phyloP scores from a whole-genome alignment of 1,140 invertebrate genomes.

The Paralvinella palmiformis region DNA sequence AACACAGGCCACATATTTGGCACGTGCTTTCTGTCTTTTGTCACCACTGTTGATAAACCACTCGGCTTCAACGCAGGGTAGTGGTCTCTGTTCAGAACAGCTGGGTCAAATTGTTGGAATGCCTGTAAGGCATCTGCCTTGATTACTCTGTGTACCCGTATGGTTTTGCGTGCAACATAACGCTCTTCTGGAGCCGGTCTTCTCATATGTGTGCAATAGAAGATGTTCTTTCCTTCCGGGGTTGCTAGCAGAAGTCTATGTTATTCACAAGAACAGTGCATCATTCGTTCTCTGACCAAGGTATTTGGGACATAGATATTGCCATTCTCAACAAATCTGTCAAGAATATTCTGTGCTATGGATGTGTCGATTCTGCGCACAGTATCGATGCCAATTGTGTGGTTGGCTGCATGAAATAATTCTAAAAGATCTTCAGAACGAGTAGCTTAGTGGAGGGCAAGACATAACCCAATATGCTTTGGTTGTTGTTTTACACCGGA shows the following conservation, averaged over 20 bases:
- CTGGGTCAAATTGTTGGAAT: background rate
- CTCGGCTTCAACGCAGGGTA: background rate
- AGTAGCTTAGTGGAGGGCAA: conserved; percentile 16
- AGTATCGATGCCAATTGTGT: background rate
- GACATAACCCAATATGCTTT: conserved; percentile 18
- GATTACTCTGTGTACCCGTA: background rate
- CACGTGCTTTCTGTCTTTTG: too few relatives aligned
- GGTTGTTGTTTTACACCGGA: too few relatives aligned
- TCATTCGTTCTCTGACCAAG: background rate
- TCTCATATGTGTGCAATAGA: conserved; percentile 3
- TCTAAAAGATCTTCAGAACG: conserved; percentile 14
- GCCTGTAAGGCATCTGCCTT: background rate
- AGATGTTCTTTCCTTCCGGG: background rate
- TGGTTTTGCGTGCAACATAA: background rate
- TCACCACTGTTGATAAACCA: background rate
- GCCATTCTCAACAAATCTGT: background rate
- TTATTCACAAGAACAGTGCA: background rate
- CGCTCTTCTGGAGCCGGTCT: background rate
- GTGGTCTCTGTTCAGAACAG: background rate
- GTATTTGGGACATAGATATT: background rate
- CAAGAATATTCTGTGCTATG: too few relatives aligned
- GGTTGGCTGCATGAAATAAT: conserved; percentile 19
- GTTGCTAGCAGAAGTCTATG: background rate
- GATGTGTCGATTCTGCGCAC: conserved; percentile 2
- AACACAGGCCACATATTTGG: background rate